phyloP scores from a whole-genome alignment of 2,888 invertebrate genomes.

The Leptinotarsa tumamoca region DNA sequence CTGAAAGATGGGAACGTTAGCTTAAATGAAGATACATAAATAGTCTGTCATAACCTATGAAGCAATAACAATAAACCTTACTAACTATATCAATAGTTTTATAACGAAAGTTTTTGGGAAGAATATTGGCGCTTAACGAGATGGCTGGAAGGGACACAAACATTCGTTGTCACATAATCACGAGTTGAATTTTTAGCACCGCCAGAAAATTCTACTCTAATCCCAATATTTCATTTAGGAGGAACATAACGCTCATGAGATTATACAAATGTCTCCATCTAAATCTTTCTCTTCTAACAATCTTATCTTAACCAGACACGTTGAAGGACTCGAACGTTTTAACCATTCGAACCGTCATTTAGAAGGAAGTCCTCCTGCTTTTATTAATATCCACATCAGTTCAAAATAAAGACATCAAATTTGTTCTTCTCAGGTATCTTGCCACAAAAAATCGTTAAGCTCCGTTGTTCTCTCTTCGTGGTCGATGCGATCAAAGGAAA shows the following conservation, averaged over 20 bases:
- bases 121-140: too few relatives aligned
- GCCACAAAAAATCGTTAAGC: conserved; percentile 43
- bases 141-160: too few relatives aligned
- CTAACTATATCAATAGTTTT: too few relatives aligned
- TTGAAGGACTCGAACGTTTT: conserved; percentile 20
- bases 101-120: too few relatives aligned
- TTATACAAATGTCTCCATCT: not conserved
- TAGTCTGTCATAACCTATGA: too few relatives aligned
- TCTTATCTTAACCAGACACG: conserved; percentile 12
- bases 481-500: conserved; percentile 58
- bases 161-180: too few relatives aligned
- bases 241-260: not conserved
- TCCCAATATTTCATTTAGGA: too few relatives aligned
- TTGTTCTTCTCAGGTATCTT: conserved; percentile 46
- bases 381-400: conserved; percentile 43
- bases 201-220: too few relatives aligned
- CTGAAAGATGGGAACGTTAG: too few relatives aligned
- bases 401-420: conserved; percentile 48
- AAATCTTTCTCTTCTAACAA: conserved; percentile 12
- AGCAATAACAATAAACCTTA: too few relatives aligned
- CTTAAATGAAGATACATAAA: too few relatives aligned
- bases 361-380: conserved; percentile 39
- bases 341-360: conserved; percentile 38
- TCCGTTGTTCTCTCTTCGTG: conserved; percentile 45
- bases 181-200: too few relatives aligned